These are phyloP conservation scores for Diarsia mendica DNA, from an alignment of 2,888 invertebrate species.

Conservation along the genomic window DNA sequence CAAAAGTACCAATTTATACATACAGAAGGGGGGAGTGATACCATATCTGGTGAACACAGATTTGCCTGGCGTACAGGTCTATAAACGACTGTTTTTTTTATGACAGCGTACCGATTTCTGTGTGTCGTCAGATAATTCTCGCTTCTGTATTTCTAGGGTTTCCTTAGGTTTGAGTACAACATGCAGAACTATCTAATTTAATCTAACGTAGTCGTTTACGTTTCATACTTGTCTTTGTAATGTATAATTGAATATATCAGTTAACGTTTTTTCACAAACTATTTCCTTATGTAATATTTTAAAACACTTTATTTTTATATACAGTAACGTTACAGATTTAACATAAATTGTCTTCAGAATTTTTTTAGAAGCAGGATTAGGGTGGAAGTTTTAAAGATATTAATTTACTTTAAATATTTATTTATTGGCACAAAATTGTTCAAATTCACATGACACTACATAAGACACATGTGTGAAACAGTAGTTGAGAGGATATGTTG, in stretches of 20 bases:
- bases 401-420: not conserved
- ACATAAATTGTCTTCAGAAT: not conserved
- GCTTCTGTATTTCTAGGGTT: constrained; percentile 34
- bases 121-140: constrained; percentile 41
- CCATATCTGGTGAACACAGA: constrained; percentile 30
- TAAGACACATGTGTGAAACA: constrained; percentile 71
- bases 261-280: not conserved
- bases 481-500: constrained; percentile 85
- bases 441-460: constrained; percentile 64
- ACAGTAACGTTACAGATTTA: not conserved
- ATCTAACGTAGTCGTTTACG: not conserved
- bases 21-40: constrained; percentile 51
- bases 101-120: constrained; percentile 55
- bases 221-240: constrained; percentile 14
- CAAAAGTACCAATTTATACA: not conserved
- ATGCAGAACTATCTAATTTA: constrained; percentile 19
- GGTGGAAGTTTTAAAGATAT: not conserved
- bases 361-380: not conserved
- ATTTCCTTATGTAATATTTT: constrained; percentile 15
- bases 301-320: constrained; percentile 8
- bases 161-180: not conserved
- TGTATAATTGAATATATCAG: constrained; percentile 14
- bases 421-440: constrained; percentile 56
- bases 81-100: constrained; percentile 47
- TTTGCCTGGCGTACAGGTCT: constrained; percentile 56